A percentile compares a stretch with the other conserved stretches of the same genome.
Evolutionary conservation across 2,888 invertebrate genomes (phyloP).

Genomic region (Sycophila texana): DNA sequence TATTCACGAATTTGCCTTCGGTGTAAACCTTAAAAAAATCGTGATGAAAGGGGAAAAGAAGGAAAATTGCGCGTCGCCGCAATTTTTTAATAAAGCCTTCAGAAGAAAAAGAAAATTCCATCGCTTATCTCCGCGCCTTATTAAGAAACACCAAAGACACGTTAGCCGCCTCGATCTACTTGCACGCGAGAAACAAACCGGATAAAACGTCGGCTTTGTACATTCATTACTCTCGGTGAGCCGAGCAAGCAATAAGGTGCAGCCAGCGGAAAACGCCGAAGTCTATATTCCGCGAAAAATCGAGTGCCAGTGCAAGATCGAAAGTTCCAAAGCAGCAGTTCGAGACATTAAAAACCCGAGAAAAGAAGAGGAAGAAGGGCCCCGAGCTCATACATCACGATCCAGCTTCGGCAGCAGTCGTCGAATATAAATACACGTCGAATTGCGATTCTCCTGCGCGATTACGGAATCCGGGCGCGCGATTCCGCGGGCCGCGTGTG

Average conservation of each 20-base stretch:
- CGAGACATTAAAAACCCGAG: too few species aligned
- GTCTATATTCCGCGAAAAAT: slow-evolving; percentile 40
- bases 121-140: too few species aligned
- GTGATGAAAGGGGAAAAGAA: too few species aligned
- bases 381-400: too few species aligned
- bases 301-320: too few species aligned
- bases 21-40: too few species aligned
- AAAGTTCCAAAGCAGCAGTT: neutral
- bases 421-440: neutral
- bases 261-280: slow-evolving; percentile 48
- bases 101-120: neutral
- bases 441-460: neutral
- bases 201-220: slow-evolving; percentile 35
- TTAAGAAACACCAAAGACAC: too few species aligned
- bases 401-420: too few species aligned
- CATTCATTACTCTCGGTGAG: slow-evolving; percentile 37
- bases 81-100: neutral
- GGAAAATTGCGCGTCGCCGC: neutral
- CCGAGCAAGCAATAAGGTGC: slow-evolving; percentile 40
- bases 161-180: too few species aligned
- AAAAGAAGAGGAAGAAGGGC: too few species aligned
- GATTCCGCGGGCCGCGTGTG: neutral
- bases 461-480: neutral
- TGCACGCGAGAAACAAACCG: neutral
- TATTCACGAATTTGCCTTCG: too few species aligned